A percentile compares a stretch with the other conserved stretches of the same genome.
These are phyloP conservation scores for Nasonia vitripennis DNA, from an alignment of 1,140 invertebrate genomes.

Conservation along the genomic window DNA sequence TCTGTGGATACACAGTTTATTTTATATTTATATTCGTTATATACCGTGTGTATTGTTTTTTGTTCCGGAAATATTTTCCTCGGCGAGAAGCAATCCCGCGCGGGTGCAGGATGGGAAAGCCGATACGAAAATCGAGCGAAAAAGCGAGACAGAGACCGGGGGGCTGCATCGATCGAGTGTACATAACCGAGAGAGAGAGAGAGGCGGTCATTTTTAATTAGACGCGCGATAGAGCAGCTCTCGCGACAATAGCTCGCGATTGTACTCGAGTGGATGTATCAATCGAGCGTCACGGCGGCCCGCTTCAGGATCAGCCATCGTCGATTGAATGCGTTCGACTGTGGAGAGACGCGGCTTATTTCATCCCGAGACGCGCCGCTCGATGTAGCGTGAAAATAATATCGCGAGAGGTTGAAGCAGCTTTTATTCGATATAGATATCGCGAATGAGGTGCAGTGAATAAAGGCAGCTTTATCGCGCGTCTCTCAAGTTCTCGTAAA, in stretches of 20 bases:
- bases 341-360: background rate
- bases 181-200: background rate
- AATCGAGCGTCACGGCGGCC: background rate
- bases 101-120: too few relatives aligned
- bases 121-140: too few relatives aligned
- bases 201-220: conserved; percentile 41
- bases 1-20: conserved; percentile 74
- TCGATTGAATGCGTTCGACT: background rate
- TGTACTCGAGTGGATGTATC: background rate
- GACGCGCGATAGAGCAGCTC: background rate
- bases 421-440: too few relatives aligned
- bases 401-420: too few relatives aligned
- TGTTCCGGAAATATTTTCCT: too few relatives aligned
- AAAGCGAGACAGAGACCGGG: too few relatives aligned
- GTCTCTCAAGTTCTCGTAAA: background rate
- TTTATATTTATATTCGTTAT: too few relatives aligned
- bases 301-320: background rate
- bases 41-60: too few relatives aligned
- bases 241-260: background rate
- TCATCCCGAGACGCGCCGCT: background rate
- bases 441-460: too few relatives aligned
- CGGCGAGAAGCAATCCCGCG: too few relatives aligned
- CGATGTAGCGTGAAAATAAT: background rate
- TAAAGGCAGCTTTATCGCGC: too few relatives aligned
- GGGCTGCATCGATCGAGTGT: background rate